Evolutionary conservation across 1,140 invertebrate genomes (phyloP), one percentile per base, ranked within the genome.

Genomic region (Drepana arcuata): DNA sequence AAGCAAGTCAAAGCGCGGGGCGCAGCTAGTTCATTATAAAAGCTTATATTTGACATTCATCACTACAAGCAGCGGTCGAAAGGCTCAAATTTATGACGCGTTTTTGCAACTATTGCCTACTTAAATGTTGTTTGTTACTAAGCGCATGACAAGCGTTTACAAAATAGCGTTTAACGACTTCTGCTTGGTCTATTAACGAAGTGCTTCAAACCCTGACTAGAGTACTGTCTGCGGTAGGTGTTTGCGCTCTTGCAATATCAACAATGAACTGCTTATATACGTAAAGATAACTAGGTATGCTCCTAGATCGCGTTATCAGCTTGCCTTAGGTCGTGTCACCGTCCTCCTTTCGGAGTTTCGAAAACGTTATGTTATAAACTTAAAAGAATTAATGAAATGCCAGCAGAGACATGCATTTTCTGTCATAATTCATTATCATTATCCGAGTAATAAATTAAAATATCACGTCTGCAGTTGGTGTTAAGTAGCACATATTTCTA

Each of bases 311-410:
- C 48, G 47, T 78, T 74, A 78, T 78, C 69, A 62, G 55, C 55
- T 56, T 55, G 49, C 34, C 33, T 71, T 59, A 65, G 69, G 72
- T 74, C 68, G 61, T 70, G 64, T 72, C 68, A 59, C 47, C 34
- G 48, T 53, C 60, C 71, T 60, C 59, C 34, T 70, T 72, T 69
- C 51, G 36, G 33, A 30, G n/a, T n/a, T n/a, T n/a, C n/a, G n/a
- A n/a, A n/a, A n/a, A n/a, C n/a, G n/a, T n/a, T n/a, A n/a, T n/a
- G n/a, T n/a, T n/a, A n/a, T n/a, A n/a, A n/a, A n/a, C n/a, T n/a
- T n/a, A n/a, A n/a, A n/a, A n/a, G n/a, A n/a, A n/a, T n/a, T n/a
- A n/a, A n/a, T n/a, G n/a, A n/a, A n/a, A n/a, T n/a, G n/a, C n/a
- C n/a, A n/a, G n/a, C n/a, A n/a, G n/a, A n/a, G n/a, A n/a, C n/a